Base-by-base conservation (phyloP, 2,113 vertebrate genomes). In the Dasypus novemcinctus region DNA sequence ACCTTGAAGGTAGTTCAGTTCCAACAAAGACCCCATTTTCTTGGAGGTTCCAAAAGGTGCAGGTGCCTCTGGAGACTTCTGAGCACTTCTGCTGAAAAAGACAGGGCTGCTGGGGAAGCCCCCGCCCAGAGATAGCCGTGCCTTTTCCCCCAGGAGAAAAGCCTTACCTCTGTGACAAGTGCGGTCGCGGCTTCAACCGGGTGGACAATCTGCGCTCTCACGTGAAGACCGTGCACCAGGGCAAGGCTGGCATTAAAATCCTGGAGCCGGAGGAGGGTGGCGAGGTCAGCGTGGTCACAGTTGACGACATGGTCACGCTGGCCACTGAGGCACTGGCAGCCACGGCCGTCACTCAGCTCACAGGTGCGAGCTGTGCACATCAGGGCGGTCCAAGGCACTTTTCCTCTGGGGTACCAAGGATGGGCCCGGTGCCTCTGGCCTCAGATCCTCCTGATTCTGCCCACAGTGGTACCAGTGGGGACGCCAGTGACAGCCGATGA, bases 131-230 rank as follows among this genome's bases (percentile, higher is more conserved):
- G 93, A 90, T 75, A 96, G 89, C 91, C 75, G 93, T 92, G 6
- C 2, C 61, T 94, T 92, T 57, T 54, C 83, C 68, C 59, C 29
- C 86, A 99, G 99, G 99, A 74, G 99, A 99, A 97, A 99, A 99
- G 96, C 99, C 99, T 0, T 99, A 99, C 97, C 98, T 99, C 75
- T 99, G 99, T 10, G 99, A 99, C 96, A 99, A 99, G 94, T 99
- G 99, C 0, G 99, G 99, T 1, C 98, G 99, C 0, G 99, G 99
- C 2, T 99, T 99, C 97, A 99, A 99, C 98, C 99, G 99, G 0
- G 99, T 99, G 83, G 99, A 99, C 98, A 99, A 99, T 93, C 98
- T 99, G 94, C 99, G 99, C 14, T 99, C 99, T 13, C 99, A 99
- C 0, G 99, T 99, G 68, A 99, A 99, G 98, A 99, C 99, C 0